Conservation (phyloP, 2,797 vertebrate genomes). For the Knipowitschia caucasica region DNA sequence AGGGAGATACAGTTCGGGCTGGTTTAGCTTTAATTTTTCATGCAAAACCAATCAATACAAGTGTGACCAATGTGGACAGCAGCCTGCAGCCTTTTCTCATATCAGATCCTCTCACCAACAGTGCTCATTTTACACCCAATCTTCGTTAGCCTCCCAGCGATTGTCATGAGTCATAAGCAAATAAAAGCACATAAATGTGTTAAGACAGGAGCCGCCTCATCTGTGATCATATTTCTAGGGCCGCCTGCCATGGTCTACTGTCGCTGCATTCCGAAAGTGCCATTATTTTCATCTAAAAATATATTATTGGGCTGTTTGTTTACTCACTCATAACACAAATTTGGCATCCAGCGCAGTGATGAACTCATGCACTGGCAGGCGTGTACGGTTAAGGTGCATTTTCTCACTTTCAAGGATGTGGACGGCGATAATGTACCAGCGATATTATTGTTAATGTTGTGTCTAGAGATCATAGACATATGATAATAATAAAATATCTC, state of each 20-base stretch:
- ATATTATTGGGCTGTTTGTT: conserved; percentile 46
- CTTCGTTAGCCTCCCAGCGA: conserved; percentile 21
- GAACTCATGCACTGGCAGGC: conserved; percentile 15
- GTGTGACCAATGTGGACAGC: conserved; percentile 8
- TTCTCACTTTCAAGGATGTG: conserved; percentile 30
- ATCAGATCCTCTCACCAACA: not conserved
- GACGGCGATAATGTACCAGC: conserved; percentile 33
- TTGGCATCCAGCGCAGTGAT: conserved; percentile 15
- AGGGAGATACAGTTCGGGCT: not conserved
- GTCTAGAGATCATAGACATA: no score
- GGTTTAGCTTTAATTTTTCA: not conserved
- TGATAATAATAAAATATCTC: no score
- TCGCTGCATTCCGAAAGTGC: conserved; percentile 35
- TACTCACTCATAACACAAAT: conserved; percentile 17
- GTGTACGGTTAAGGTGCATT: conserved; percentile 8
- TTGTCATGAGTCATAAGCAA: conserved; percentile 18
- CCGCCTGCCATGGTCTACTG: conserved; percentile 48
- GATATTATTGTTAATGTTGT: no score
- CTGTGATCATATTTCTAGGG: conserved; percentile 43
- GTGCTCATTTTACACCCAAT: conserved; percentile 18
- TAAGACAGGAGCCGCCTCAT: conserved; percentile 43
- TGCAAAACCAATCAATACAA: not conserved
- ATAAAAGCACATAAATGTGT: conserved; percentile 13
- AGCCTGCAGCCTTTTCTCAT: not conserved
- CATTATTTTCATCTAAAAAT: conserved; percentile 64